These are phyloP conservation scores for Zootoca vivipara DNA, from an alignment of 2,113 vertebrate species.

Conservation along the genomic window DNA sequence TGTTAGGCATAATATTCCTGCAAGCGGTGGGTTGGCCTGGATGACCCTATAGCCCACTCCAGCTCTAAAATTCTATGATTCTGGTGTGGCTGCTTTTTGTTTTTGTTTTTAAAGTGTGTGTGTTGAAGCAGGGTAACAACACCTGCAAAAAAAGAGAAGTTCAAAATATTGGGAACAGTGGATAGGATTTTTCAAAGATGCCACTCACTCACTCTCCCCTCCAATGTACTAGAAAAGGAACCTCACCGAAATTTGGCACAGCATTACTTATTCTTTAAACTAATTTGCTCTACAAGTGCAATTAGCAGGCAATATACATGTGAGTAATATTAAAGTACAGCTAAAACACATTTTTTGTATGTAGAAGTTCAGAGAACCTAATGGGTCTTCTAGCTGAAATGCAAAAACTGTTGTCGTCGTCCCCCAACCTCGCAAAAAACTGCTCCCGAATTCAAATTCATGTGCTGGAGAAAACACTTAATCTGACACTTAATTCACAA, in stretches of 20 bases:
- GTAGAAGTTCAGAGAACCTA: neutral
- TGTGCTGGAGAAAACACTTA: neutral
- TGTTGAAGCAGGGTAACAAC: no score
- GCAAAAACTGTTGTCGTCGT: no score
- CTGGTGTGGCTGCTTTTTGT: no score
- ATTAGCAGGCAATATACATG: neutral
- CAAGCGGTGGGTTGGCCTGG: no score
- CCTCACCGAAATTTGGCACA: neutral
- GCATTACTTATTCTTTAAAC: neutral
- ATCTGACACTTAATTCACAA: neutral
- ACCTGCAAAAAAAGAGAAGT: neutral
- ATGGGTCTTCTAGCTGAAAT: neutral
- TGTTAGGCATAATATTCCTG: no score
- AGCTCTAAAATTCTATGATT: no score
- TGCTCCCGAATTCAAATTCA: neutral
- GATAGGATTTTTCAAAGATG: neutral
- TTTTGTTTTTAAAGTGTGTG: no score
- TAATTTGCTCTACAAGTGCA: neutral
- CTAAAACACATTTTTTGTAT: neutral
- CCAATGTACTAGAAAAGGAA: neutral
- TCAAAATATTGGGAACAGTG: neutral
- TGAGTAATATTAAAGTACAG: neutral
- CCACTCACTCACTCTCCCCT: neutral
- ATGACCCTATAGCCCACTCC: no score
- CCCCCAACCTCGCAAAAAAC: neutral